phyloP scores from a whole-genome alignment of 2,113 vertebrate genomes.

The Macroglossus sobrinus region DNA sequence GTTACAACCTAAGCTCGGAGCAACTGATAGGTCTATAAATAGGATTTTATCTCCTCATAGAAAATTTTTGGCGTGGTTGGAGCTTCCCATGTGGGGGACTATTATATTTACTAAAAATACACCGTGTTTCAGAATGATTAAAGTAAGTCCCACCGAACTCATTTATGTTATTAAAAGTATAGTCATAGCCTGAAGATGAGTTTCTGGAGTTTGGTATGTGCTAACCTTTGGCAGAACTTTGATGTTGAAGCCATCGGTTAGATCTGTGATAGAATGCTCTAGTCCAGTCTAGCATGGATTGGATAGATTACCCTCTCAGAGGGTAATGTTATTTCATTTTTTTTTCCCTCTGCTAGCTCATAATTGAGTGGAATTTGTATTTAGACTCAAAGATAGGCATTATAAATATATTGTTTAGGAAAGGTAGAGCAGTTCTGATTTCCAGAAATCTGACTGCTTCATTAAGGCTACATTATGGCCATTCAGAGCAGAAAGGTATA shows the following conservation, averaged over 20 bases:
- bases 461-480: not conserved
- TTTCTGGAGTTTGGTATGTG: not conserved
- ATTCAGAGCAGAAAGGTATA: not conserved
- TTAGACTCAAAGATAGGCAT: not conserved
- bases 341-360: not conserved
- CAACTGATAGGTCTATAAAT: constrained; percentile 76
- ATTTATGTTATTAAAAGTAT: constrained; percentile 54
- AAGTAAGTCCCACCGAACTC: constrained; percentile 46
- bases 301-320: constrained; percentile 5
- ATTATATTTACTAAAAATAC: constrained; percentile 74
- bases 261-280: not conserved
- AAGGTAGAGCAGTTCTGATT: not conserved
- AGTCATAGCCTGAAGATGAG: constrained; percentile 36
- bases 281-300: not conserved
- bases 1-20: constrained; percentile 64
- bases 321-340: not conserved
- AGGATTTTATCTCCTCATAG: constrained; percentile 69
- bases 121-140: constrained; percentile 46
- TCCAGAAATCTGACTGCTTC: not conserved
- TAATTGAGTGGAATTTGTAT: not conserved
- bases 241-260: not conserved
- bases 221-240: not conserved
- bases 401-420: not conserved
- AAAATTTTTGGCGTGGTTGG: constrained; percentile 63
- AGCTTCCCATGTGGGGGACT: constrained; percentile 67